Base-by-base conservation (phyloP, 2,888 invertebrate species). In the Sthenelais limicola region DNA sequence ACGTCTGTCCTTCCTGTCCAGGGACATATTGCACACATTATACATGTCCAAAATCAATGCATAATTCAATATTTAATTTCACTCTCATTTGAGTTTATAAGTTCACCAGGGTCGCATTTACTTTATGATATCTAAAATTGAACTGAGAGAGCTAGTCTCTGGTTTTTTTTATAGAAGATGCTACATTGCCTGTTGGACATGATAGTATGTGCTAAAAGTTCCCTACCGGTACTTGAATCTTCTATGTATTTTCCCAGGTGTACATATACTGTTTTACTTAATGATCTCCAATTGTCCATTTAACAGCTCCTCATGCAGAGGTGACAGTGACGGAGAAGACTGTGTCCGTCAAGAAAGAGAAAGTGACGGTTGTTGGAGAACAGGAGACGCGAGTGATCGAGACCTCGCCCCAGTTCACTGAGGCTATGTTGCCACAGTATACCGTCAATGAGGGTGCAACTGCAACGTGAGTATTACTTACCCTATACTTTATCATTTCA, bases 381-480 rank as follows among this genome's bases (percentile, higher is more conserved):
- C 77, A 81, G 24, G 80, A 79, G 58, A 80, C 76, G 26, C 68
- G 77, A 7, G 66, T 77, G 9, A 72, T 84, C 12, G 83, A 85
- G 71, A 79, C 80, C 69, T 80, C 84, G n/a, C 86, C 86, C 3
- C 80, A 82, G 49, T 87, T 87, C 77, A 78, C 80, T 0, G 76
- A 94, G 30, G 93, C 94, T 18, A 91, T 97, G 84, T 92, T 80
- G 33, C 81, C 83, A 21, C 73, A 80, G 12, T 78, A 80, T 35
- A 82, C 84, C 56, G 82, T 82, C 38, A 79, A 79, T 33, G 85
- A 85, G 74, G 86, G 86, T n/a, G 80, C 81, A 47, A 81, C 81
- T 67, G 84, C 84, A 48, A 83, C 79, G 87, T 87, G 76, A 76
- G 82, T 78, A 47, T 26, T 21, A 3, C 21, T 54, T 24, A 2